phyloP scores from a whole-genome alignment of 1,140 invertebrate species.

The Achroia grisella region DNA sequence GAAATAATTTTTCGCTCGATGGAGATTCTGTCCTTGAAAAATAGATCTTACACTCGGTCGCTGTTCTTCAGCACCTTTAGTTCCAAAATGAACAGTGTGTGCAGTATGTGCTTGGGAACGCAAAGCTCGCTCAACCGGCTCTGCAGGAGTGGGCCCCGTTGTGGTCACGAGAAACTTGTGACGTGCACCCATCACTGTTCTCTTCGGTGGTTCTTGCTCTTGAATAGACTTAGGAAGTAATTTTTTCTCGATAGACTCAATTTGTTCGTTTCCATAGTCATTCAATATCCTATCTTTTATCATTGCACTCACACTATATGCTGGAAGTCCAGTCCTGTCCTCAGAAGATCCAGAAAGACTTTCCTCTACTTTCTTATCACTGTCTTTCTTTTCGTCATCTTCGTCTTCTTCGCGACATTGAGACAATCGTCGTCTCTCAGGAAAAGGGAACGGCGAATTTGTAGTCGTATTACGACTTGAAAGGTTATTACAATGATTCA shows the following conservation, averaged over 20 bases:
- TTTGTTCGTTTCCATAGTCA: constrained; percentile 8
- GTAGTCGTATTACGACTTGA: constrained; percentile 74
- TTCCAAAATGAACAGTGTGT: constrained; percentile 78
- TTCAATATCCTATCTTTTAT: too few relatives aligned
- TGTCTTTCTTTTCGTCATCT: constrained; percentile 76
- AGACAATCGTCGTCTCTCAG: constrained; percentile 81
- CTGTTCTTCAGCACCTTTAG: constrained; percentile 72
- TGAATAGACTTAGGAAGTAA: neutral
- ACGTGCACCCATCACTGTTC: constrained; percentile 54
- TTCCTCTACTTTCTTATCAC: neutral
- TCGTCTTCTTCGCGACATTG: constrained; percentile 89
- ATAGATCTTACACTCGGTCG: constrained; percentile 73
- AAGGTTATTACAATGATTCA: constrained; percentile 80
- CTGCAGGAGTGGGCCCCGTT: constrained; percentile 26
- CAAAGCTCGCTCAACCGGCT: constrained; percentile 61
- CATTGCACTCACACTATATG: too few relatives aligned
- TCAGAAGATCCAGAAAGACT: too few relatives aligned
- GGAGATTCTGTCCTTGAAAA: constrained; percentile 77
- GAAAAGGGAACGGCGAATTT: constrained; percentile 74
- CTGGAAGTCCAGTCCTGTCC: too few relatives aligned
- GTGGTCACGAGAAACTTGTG: constrained; percentile 63
- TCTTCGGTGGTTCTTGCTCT: constrained; percentile 35
- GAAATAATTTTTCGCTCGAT: constrained; percentile 86
- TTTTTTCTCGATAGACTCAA: constrained; percentile 9
- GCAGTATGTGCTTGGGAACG: constrained; percentile 74